Conservation (phyloP, 2,113 vertebrate genomes). For the Xiphophorus couchianus region DNA sequence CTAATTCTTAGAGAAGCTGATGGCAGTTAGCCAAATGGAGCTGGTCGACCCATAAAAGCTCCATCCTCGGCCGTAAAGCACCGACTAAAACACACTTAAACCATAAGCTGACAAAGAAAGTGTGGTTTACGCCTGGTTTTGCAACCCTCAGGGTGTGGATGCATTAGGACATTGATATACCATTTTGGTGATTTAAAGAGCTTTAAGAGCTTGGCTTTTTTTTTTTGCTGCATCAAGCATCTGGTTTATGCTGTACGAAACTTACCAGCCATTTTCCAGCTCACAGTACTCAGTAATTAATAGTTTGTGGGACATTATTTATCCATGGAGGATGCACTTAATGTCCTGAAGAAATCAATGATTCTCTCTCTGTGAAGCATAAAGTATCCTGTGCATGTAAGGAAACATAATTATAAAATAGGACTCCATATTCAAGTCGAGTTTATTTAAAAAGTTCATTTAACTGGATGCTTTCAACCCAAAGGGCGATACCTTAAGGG, state of each 20-base stretch:
- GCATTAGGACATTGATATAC: slow-evolving; percentile 48
- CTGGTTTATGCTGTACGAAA: background rate
- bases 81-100: slow-evolving; percentile 69
- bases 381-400: no score
- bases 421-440: background rate
- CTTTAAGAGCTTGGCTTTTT: slow-evolving; percentile 8
- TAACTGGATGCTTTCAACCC: background rate
- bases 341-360: background rate
- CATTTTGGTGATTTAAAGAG: slow-evolving; percentile 16
- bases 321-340: no score
- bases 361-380: background rate
- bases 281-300: background rate
- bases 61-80: slow-evolving; percentile 67
- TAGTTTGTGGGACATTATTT: background rate
- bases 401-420: background rate
- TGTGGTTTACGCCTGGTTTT: slow-evolving; percentile 54
- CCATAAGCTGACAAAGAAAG: slow-evolving; percentile 46
- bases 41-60: slow-evolving; percentile 59
- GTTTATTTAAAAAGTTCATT: slow-evolving; percentile 1
- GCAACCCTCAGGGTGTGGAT: slow-evolving; percentile 34
- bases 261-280: background rate
- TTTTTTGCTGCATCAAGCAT: slow-evolving; percentile 10
- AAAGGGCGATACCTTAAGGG: background rate
- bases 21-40: slow-evolving; percentile 61
- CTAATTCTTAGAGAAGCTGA: slow-evolving; percentile 25